These are phyloP conservation scores for Lissocephala sabroskyi DNA, from an alignment of 2,888 invertebrate species.

Conservation along the genomic window DNA sequence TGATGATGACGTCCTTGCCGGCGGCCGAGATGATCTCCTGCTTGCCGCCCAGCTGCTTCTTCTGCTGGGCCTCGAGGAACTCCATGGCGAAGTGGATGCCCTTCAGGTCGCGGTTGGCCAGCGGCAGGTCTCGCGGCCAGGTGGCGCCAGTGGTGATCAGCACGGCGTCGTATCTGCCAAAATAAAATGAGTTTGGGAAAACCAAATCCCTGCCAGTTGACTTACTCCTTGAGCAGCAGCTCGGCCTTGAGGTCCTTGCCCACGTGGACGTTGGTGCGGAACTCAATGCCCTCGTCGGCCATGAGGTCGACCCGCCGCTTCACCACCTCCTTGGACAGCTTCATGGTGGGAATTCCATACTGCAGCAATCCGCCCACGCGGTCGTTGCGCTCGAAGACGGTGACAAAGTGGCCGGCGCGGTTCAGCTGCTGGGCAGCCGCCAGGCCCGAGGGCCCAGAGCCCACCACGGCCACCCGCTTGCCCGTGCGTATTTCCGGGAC, in stretches of 20 bases:
- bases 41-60: conserved; percentile 86
- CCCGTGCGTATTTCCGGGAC: conserved; percentile 83
- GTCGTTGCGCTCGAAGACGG: conserved; percentile 97
- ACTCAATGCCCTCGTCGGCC: conserved; percentile 89
- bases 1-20: conserved; percentile 94
- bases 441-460: conserved; percentile 94
- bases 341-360: conserved; percentile 99
- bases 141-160: conserved; percentile 95
- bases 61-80: conserved; percentile 97
- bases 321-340: conserved; percentile 94
- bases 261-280: conserved; percentile 91
- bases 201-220: conserved; percentile 12
- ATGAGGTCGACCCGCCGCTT: conserved; percentile 89
- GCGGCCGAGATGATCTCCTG: conserved; percentile 83
- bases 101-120: conserved; percentile 88
- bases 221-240: conserved; percentile 78
- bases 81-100: conserved; percentile 99
- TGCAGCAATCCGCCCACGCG: conserved; percentile 94
- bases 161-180: conserved; percentile 84
- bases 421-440: conserved; percentile 98
- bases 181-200: not conserved
- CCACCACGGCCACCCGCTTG: conserved; percentile 90
- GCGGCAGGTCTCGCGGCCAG: conserved; percentile 93
- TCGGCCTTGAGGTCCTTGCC: conserved; percentile 91
- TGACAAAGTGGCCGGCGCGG: conserved; percentile 93